A percentile compares a stretch with the other conserved stretches of the same genome.
Evolutionary conservation across 2,797 vertebrate species (phyloP).

Genomic region (Sebastolobus alascanus): DNA sequence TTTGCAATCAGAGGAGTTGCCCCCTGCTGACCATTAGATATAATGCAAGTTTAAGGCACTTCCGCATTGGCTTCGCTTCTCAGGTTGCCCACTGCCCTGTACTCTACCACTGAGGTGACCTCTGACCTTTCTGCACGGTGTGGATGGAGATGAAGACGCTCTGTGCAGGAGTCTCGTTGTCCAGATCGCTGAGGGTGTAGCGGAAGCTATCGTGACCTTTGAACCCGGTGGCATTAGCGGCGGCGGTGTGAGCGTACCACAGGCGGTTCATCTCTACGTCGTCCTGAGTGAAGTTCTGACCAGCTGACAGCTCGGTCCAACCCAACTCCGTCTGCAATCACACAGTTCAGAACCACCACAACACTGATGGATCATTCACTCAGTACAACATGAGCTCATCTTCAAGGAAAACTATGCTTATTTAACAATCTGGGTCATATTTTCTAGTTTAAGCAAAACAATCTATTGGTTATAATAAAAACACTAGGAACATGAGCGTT

Average conservation of each 20-base stretch:
- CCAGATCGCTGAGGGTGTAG: slow-evolving; percentile 82
- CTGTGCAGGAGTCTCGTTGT: slow-evolving; percentile 70
- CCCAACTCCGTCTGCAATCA: slow-evolving; percentile 61
- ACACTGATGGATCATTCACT: not conserved
- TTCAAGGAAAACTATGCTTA: not conserved
- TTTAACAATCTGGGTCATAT: not conserved
- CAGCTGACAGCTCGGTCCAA: slow-evolving; percentile 74
- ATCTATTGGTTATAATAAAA: not conserved
- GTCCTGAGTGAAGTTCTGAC: slow-evolving; percentile 84
- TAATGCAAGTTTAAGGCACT: no score
- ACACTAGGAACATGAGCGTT: not conserved
- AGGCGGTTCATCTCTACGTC: slow-evolving; percentile 83
- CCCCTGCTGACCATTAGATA: no score
- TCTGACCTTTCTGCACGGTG: slow-evolving; percentile 79
- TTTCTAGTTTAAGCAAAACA: not conserved
- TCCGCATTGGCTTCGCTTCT: no score
- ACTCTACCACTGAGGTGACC: slow-evolving; percentile 1
- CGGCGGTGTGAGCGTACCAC: slow-evolving; percentile 74
- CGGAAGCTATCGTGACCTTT: slow-evolving; percentile 82
- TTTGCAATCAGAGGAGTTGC: no score
- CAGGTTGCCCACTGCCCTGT: no score
- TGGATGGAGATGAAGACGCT: slow-evolving; percentile 79
- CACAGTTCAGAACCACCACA: not conserved
- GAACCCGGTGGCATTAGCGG: slow-evolving; percentile 52
- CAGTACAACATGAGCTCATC: not conserved